These are phyloP conservation scores for human (Homo sapiens) DNA, from an alignment of 2,113 vertebrate species.

Conservation along the genomic window DNA sequence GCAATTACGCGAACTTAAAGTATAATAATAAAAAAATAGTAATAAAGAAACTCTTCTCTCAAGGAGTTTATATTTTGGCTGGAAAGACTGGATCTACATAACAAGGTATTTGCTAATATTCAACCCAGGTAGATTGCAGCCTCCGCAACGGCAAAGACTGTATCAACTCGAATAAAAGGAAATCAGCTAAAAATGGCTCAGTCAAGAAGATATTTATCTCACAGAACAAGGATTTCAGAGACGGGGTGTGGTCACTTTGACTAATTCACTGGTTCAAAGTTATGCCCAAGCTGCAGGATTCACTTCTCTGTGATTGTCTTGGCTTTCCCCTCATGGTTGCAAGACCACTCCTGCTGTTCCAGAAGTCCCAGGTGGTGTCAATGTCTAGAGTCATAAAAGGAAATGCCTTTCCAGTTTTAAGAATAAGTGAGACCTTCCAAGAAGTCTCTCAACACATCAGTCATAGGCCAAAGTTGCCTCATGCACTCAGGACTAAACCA, in stretches of 20 bases:
- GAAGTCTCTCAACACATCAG: background rate
- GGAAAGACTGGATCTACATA: background rate
- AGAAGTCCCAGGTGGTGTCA: background rate
- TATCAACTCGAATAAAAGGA: conserved; percentile 1
- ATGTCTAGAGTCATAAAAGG: background rate
- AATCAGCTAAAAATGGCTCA: background rate
- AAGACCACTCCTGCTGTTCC: background rate
- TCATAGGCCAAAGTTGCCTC: background rate
- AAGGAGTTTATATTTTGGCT: background rate
- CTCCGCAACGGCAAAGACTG: background rate
- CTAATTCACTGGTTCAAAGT: background rate
- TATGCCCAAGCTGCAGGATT: background rate
- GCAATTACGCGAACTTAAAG: background rate
- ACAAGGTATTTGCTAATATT: background rate
- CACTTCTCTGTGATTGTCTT: background rate
- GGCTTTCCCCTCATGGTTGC: background rate
- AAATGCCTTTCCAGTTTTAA: conserved; percentile 28
- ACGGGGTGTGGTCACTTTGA: background rate
- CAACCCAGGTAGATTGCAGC: background rate
- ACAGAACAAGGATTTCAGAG: background rate
- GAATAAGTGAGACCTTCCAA: background rate
- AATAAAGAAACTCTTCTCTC: background rate
- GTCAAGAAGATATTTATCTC: background rate
- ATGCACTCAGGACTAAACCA: background rate
- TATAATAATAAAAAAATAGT: no score